These are phyloP conservation scores for Myiopsitta monachus DNA, from an alignment of 2,113 vertebrate genomes.

Conservation along the genomic window DNA sequence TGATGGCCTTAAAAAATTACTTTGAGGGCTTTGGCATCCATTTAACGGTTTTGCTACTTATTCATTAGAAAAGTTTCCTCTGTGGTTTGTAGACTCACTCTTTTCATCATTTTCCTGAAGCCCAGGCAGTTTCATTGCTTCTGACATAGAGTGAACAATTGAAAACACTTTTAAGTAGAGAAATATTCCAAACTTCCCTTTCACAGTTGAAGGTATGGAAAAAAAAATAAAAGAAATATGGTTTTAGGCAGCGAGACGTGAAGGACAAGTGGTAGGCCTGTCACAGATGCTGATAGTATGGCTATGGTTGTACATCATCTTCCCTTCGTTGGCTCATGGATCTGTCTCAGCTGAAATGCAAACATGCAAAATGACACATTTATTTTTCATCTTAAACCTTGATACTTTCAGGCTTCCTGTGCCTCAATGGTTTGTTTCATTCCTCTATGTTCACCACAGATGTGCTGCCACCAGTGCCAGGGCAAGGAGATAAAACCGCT, in stretches of 20 bases:
- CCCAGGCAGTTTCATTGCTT: slow-evolving; percentile 45
- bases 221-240: slow-evolving; percentile 57
- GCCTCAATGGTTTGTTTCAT: slow-evolving; percentile 68
- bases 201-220: slow-evolving; percentile 59
- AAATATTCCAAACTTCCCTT: slow-evolving; percentile 68
- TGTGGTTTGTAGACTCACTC: slow-evolving; percentile 39
- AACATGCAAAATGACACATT: slow-evolving; percentile 71
- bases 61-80: not conserved
- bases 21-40: not conserved
- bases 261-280: slow-evolving; percentile 86
- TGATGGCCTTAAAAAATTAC: not conserved
- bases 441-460: slow-evolving; percentile 77
- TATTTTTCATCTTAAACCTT: slow-evolving; percentile 74
- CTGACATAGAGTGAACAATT: slow-evolving; percentile 48
- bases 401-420: slow-evolving; percentile 52
- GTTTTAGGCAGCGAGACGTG: slow-evolving; percentile 85
- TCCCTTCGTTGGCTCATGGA: slow-evolving; percentile 82
- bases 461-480: slow-evolving; percentile 82
- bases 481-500: slow-evolving; percentile 91
- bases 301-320: slow-evolving; percentile 89
- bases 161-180: slow-evolving; percentile 50
- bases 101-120: slow-evolving; percentile 47
- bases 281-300: slow-evolving; percentile 84
- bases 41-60: not conserved
- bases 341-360: slow-evolving; percentile 74